Percentiles rank a stretch among this genome's conserved stretches.
Conservation (phyloP, 1,140 invertebrate genomes). For the Cataglyphis hispanica region DNA sequence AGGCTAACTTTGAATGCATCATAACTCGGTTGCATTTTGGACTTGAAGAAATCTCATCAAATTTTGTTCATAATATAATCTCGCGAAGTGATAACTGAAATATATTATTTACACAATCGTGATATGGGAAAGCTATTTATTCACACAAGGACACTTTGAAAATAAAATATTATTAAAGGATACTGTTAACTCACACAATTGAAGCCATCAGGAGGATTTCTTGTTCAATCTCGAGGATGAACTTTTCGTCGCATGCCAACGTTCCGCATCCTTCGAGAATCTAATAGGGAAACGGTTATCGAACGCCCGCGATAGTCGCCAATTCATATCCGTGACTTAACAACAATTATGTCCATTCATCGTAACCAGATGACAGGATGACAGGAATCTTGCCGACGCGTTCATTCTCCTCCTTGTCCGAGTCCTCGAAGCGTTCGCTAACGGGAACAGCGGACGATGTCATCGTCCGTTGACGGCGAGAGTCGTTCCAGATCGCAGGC, state of each 20-base stretch:
- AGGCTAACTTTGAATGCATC: not conserved
- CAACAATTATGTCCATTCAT: constrained; percentile 21
- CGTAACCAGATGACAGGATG: constrained; percentile 31
- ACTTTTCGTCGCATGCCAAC: not conserved
- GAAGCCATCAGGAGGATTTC: not conserved
- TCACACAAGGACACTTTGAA: not conserved
- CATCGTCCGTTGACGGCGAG: constrained; percentile 39
- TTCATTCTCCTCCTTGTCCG: not conserved
- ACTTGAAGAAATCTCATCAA: not conserved
- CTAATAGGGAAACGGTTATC: constrained; percentile 28
- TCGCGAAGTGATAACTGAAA: not conserved
- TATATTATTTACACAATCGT: not conserved
- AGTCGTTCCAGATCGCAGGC: constrained; percentile 2
- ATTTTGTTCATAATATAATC: not conserved
- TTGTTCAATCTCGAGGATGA: not conserved
- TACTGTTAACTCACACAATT: not conserved
- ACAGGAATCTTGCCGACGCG: not conserved
- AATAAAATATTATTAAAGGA: constrained; percentile 3
- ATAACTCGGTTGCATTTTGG: not conserved
- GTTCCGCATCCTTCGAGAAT: not conserved
- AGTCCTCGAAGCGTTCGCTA: constrained; percentile 13
- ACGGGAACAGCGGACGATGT: constrained; percentile 35
- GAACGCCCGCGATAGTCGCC: not conserved
- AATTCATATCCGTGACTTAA: constrained; percentile 25
- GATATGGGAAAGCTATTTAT: not conserved